These are phyloP conservation scores for Crepidodera aurea DNA, from an alignment of 2,888 invertebrate species.

Conservation along the genomic window DNA sequence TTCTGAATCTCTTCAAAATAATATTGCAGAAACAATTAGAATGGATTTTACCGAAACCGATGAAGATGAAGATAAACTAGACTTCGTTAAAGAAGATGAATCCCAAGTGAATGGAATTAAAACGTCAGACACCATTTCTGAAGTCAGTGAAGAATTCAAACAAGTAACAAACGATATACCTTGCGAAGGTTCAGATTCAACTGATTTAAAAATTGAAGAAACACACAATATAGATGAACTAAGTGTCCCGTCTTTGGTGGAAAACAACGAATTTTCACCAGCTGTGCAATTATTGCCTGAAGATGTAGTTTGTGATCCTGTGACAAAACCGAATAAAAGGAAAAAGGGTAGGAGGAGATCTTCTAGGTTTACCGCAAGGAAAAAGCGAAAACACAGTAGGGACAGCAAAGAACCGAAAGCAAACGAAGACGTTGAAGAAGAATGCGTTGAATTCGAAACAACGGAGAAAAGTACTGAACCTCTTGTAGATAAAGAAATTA, in stretches of 20 bases:
- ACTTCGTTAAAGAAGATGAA: no score
- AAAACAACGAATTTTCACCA: background rate
- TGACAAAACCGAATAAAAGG: conserved; percentile 34
- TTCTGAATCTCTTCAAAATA: no score
- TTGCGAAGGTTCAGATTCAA: background rate
- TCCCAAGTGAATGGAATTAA: background rate
- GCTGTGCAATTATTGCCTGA: conserved; percentile 18
- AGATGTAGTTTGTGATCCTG: conserved; percentile 29
- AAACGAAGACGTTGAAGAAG: background rate
- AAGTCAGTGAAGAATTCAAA: background rate
- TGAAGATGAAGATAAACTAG: no score
- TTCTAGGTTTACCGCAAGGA: conserved; percentile 4
- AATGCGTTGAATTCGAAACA: background rate
- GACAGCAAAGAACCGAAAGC: background rate
- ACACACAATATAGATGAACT: no score
- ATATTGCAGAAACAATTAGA: no score
- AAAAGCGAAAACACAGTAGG: background rate
- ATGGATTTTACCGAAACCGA: no score
- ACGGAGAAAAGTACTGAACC: background rate
- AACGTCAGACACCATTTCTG: no score
- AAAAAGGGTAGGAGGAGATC: conserved; percentile 30
- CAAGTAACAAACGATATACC: background rate
- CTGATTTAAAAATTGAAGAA: background rate
- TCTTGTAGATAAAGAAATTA: background rate
- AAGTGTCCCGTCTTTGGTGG: background rate